Percentiles rank a stretch among this genome's conserved stretches.
These are phyloP conservation scores for Haliclona indistincta DNA, from an alignment of 37 sponge, comb jelly and placozoan genomes.

Conservation along the genomic window DNA sequence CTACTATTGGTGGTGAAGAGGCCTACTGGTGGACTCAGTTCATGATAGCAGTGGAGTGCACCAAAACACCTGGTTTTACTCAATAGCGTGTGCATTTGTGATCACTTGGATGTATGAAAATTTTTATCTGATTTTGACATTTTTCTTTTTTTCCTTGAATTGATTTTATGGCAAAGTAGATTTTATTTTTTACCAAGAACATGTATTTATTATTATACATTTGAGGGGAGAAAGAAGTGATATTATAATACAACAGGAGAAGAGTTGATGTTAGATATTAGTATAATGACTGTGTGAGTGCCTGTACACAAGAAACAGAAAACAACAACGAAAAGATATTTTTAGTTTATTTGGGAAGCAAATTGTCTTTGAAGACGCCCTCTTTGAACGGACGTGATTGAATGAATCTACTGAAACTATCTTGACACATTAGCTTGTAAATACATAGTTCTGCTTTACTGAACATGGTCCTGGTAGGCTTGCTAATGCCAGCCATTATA, in stretches of 20 bases:
- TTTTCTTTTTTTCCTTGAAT: not conserved
- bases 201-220: not conserved
- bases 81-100: not conserved
- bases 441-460: constrained; percentile 45
- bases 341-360: no score
- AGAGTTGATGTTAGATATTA: not conserved
- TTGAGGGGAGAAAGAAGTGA: not conserved
- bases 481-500: constrained; percentile 15
- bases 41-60: constrained; percentile 79
- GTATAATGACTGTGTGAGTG: not conserved
- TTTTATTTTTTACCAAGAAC: not conserved
- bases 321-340: not conserved
- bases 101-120: not conserved
- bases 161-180: not conserved
- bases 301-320: not conserved
- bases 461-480: constrained; percentile 26
- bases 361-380: no score
- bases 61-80: constrained; percentile 65
- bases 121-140: not conserved
- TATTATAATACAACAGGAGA: not conserved
- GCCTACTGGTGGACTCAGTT: constrained; percentile 95
- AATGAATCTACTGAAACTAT: constrained; percentile 63
- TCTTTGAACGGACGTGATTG: constrained; percentile 36
- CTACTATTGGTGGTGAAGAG: constrained; percentile 58
- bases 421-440: constrained; percentile 68